Percentiles rank a stretch among this genome's conserved stretches.
Evolutionary conservation across 2,113 vertebrate genomes (phyloP).

Genomic region (Dasypus novemcinctus): DNA sequence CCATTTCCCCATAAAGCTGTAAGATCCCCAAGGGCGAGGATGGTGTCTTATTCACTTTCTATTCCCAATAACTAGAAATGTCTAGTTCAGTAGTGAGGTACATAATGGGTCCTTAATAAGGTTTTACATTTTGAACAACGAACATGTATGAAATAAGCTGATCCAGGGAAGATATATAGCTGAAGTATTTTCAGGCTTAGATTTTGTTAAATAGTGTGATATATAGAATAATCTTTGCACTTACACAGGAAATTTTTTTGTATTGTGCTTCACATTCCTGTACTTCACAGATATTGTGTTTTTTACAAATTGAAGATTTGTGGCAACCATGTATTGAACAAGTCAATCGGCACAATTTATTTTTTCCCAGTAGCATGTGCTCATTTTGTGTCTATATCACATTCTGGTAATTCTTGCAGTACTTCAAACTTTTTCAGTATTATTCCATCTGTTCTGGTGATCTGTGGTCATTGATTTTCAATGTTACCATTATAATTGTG

Average conservation of each 20-base stretch:
- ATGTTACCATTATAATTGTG: too few species aligned
- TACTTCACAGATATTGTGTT: too few species aligned
- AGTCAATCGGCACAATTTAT: too few species aligned
- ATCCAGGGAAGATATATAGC: neutral
- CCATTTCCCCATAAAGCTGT: neutral
- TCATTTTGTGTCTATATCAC: too few species aligned
- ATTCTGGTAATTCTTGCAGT: too few species aligned
- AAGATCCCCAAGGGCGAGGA: neutral
- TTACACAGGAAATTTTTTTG: neutral
- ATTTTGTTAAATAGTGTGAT: neutral
- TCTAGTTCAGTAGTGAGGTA: neutral
- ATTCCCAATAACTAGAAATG: neutral
- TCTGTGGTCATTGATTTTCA: too few species aligned
- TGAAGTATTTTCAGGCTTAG: neutral
- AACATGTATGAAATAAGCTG: neutral
- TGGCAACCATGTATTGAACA: too few species aligned
- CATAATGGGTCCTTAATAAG: neutral
- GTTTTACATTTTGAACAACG: conserved; percentile 1
- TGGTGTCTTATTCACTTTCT: neutral
- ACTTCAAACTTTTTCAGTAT: too few species aligned
- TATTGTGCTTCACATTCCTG: too few species aligned
- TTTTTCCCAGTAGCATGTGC: too few species aligned
- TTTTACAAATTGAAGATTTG: too few species aligned
- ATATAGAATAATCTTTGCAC: neutral
- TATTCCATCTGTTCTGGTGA: too few species aligned